Evolutionary conservation across 1,140 invertebrate species (phyloP).

Genomic region (Nasonia vitripennis): DNA sequence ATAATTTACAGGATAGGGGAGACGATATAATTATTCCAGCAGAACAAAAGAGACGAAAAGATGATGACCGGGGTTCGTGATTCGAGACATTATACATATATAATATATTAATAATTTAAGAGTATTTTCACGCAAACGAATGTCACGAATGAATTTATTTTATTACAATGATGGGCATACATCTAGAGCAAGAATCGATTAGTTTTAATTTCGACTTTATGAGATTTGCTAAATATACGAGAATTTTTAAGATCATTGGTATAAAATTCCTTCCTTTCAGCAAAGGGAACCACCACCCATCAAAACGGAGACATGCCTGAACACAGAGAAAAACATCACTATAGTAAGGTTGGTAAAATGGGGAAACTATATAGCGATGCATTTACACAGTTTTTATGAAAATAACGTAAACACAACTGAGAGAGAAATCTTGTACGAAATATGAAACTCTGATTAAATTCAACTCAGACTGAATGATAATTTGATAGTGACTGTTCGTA

Average conservation of each 20-base stretch:
- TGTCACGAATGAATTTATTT: slow-evolving; percentile 29
- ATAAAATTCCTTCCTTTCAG: slow-evolving; percentile 60
- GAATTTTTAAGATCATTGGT: slow-evolving; percentile 23
- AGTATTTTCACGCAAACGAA: slow-evolving; percentile 25
- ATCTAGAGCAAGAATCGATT: slow-evolving; percentile 10
- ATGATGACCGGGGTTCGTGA: slow-evolving; percentile 83
- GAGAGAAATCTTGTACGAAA: too few relatives aligned
- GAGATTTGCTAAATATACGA: slow-evolving; percentile 46
- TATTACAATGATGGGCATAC: background rate
- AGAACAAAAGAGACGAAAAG: slow-evolving; percentile 84
- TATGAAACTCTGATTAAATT: too few relatives aligned
- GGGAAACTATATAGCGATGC: too few relatives aligned
- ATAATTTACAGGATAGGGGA: slow-evolving; percentile 77
- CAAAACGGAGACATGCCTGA: slow-evolving; percentile 78
- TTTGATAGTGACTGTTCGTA: background rate
- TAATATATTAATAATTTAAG: slow-evolving; percentile 14
- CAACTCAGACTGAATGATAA: too few relatives aligned
- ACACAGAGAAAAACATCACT: slow-evolving; percentile 78
- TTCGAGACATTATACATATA: slow-evolving; percentile 14
- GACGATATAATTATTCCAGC: slow-evolving; percentile 78
- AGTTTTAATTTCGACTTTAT: slow-evolving; percentile 17
- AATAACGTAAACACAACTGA: too few relatives aligned
- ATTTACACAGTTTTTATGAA: too few relatives aligned
- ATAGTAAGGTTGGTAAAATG: slow-evolving; percentile 72
- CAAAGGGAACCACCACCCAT: slow-evolving; percentile 73